Base-by-base conservation (phyloP, 1,140 invertebrate species). In the Drosophila murphyi region DNA sequence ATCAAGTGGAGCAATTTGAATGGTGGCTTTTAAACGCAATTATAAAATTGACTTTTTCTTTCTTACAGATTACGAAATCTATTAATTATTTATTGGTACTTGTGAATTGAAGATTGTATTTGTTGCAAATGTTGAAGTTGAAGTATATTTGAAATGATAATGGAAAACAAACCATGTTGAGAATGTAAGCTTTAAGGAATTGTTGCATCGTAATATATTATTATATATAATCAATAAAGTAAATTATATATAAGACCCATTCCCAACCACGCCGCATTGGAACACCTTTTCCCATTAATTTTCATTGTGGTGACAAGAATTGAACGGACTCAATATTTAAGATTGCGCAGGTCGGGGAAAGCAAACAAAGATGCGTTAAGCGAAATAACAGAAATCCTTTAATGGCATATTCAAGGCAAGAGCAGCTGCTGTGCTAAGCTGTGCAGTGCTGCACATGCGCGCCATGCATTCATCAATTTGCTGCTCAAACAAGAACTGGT, bases 341-440 rank as follows among this genome's bases (percentile, higher is more conserved):
- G 43, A 75, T 81, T 86, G 82, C 72, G 82, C 82, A 78, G 82
- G 82, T 85, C 82, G 74, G 48, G 10, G 10, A n/a, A 71, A 61
- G 20, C 29, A 64, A 68, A 78, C 64, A 82, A 52, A 64, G 31
- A 57, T 45, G 47, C 60, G 71, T 64, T 67, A 65, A 47, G 8
- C 8, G 39, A 3, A 20, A 43, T 43, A 43, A 48, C 29, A 50
- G 63, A 75, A 71, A 61, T 56, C 75, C 52, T 57, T 57, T 57
- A 75, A 69, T 59, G 47, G 52, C 45, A 64, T 39, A 39, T 39
- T 12, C 50, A 52, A 34, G 20, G 61, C n/a, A 51, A 8, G n/a
- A 59, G 12, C 61, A 60, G 51, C 69, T 77, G 68, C 73, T 10
- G 39, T n/a, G 39, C 39, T n/a, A 1, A 20, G 39, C 39, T n/a